Evolutionary conservation across 2,888 invertebrate species (phyloP).

Genomic region (Carcina quercana): DNA sequence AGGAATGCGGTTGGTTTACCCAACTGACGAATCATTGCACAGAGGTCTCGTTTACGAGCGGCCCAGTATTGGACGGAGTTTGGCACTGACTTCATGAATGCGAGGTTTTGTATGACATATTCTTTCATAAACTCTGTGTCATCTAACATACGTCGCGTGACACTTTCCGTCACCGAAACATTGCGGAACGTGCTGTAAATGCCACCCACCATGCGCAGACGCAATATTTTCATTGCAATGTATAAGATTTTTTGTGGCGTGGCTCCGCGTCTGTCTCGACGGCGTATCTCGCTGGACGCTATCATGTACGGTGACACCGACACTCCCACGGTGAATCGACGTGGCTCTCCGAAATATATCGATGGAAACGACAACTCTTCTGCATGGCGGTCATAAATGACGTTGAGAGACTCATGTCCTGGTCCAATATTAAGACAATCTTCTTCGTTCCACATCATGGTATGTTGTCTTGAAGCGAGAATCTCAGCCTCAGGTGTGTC

Average conservation of each 20-base stretch:
- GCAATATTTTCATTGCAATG: conserved; percentile 40
- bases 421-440: conserved; percentile 22
- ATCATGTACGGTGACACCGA: conserved; percentile 35
- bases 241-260: conserved; percentile 37
- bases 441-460: conserved; percentile 25
- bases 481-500: conserved; percentile 1
- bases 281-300: conserved; percentile 37
- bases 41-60: conserved; percentile 25
- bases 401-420: conserved; percentile 19
- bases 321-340: conserved; percentile 26
- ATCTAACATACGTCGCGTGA: conserved; percentile 28
- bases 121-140: conserved; percentile 28
- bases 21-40: conserved; percentile 32
- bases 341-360: conserved; percentile 36
- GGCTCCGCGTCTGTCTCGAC: conserved; percentile 36
- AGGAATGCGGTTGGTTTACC: conserved; percentile 20
- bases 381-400: conserved; percentile 34
- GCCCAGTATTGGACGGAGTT: neutral
- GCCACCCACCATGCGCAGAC: conserved; percentile 23
- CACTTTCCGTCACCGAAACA: conserved; percentile 20
- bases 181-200: conserved; percentile 25
- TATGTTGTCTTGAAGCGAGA: conserved; percentile 15
- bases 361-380: conserved; percentile 41
- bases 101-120: conserved; percentile 13
- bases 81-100: neutral